Percentiles rank a stretch among this genome's conserved stretches.
These are phyloP conservation scores for Choloepus hoffmanni DNA, from an alignment of 2,113 vertebrate species.

Conservation along the genomic window DNA sequence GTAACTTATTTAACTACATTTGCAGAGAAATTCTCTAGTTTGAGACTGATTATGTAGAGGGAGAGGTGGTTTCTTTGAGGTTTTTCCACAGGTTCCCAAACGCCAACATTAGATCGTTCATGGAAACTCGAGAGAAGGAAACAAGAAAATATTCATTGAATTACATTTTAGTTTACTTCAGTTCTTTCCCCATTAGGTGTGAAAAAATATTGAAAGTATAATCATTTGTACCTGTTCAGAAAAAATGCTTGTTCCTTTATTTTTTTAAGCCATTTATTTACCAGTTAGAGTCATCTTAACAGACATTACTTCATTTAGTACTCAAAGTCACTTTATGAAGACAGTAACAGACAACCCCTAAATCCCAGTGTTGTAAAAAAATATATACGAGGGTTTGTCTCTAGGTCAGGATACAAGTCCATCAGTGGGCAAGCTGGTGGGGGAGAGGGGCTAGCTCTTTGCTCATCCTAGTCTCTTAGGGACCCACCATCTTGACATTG, in stretches of 20 bases:
- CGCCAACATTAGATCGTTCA: neutral
- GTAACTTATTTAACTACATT: neutral
- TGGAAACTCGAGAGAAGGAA: constrained; percentile 15
- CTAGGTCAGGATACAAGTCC: neutral
- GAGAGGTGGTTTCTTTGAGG: neutral
- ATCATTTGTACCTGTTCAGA: neutral
- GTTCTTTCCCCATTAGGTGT: neutral
- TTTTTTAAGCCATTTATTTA: neutral
- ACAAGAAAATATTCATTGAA: neutral
- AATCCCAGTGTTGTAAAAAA: neutral
- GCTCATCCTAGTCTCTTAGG: neutral
- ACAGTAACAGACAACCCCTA: neutral
- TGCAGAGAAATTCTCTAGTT: neutral
- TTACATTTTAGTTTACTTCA: constrained; percentile 26
- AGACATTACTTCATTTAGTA: neutral
- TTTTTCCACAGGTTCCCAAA: neutral
- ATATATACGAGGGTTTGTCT: neutral
- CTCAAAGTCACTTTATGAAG: neutral
- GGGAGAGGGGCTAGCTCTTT: neutral
- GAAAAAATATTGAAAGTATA: neutral
- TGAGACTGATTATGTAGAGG: neutral
- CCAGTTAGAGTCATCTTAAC: neutral
- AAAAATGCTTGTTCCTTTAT: neutral
- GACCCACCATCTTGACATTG: neutral
- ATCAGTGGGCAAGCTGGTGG: neutral